Evolutionary conservation across 2,797 vertebrate species (phyloP).

Genomic region (Erpetoichthys calabaricus): DNA sequence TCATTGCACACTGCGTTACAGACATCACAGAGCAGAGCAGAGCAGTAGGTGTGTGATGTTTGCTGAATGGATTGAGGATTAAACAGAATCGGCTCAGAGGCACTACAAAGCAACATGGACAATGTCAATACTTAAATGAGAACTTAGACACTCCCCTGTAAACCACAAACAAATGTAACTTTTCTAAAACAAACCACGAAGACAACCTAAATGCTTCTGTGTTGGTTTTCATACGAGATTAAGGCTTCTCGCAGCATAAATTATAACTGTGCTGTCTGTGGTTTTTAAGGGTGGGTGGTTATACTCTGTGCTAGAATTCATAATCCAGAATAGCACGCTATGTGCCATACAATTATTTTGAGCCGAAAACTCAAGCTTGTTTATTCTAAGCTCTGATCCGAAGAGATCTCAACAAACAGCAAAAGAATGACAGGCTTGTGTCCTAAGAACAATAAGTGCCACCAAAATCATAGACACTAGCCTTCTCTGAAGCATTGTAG

Average conservation of each 20-base stretch:
- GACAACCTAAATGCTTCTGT: background rate
- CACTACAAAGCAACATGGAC: background rate
- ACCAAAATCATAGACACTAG: too few relatives aligned
- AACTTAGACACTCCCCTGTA: slow-evolving; percentile 1
- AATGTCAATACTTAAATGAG: background rate
- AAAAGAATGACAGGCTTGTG: too few relatives aligned
- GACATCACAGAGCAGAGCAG: too few relatives aligned
- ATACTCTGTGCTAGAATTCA: background rate
- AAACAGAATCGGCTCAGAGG: background rate
- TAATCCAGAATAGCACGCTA: background rate
- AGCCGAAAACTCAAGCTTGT: background rate
- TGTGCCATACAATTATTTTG: background rate
- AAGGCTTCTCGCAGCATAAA: slow-evolving; percentile 1
- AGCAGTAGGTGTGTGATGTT: slow-evolving; percentile 2
- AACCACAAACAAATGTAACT: background rate
- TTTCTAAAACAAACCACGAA: background rate
- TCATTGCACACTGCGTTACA: too few relatives aligned
- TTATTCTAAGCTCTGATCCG: background rate
- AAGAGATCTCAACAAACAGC: too few relatives aligned
- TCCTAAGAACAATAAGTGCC: too few relatives aligned
- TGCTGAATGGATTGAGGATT: slow-evolving; percentile 1
- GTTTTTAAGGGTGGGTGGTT: slow-evolving; percentile 1
- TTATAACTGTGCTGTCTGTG: background rate
- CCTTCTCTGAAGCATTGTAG: too few relatives aligned
- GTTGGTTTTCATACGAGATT: slow-evolving; percentile 5